These are phyloP conservation scores for Zaprionus inermis DNA, from an alignment of 1,140 invertebrate genomes.

Conservation along the genomic window DNA sequence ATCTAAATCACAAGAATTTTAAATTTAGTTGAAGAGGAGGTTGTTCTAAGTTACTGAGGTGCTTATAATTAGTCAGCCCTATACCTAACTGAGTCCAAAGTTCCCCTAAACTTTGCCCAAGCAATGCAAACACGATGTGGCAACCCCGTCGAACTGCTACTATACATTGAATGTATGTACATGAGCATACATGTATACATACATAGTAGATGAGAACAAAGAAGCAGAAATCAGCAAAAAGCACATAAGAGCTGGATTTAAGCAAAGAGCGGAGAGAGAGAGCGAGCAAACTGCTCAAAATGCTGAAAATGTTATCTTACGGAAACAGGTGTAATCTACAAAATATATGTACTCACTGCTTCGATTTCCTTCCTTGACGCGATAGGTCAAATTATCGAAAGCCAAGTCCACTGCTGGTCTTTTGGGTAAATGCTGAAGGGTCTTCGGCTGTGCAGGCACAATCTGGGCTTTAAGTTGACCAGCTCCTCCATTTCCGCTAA, in stretches of 20 bases:
- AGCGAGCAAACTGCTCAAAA: constrained; percentile 22
- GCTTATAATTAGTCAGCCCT: constrained; percentile 31
- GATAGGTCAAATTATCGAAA: constrained; percentile 93
- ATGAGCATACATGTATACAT: neutral
- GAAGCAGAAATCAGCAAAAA: constrained; percentile 60
- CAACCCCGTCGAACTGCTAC: constrained; percentile 45
- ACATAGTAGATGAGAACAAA: constrained; percentile 65
- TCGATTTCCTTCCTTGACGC: constrained; percentile 91
- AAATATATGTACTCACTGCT: constrained; percentile 88
- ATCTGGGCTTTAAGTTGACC: constrained; percentile 72
- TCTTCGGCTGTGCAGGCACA: constrained; percentile 89
- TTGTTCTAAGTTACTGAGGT: constrained; percentile 3
- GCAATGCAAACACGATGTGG: constrained; percentile 27
- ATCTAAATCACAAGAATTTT: too few relatives aligned
- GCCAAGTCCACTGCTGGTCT: constrained; percentile 94
- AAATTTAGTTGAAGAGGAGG: too few relatives aligned
- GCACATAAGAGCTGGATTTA: constrained; percentile 61
- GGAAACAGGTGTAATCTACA: neutral
- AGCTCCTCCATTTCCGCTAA: constrained; percentile 45
- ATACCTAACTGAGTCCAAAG: constrained; percentile 42
- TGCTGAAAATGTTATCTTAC: constrained; percentile 13
- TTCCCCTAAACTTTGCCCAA: constrained; percentile 30
- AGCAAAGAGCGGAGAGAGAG: constrained; percentile 13
- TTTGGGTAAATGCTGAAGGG: constrained; percentile 92
- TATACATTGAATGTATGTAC: constrained; percentile 11